These are phyloP conservation scores for Bactericera cockerelli DNA, from an alignment of 1,140 invertebrate genomes.

Conservation along the genomic window DNA sequence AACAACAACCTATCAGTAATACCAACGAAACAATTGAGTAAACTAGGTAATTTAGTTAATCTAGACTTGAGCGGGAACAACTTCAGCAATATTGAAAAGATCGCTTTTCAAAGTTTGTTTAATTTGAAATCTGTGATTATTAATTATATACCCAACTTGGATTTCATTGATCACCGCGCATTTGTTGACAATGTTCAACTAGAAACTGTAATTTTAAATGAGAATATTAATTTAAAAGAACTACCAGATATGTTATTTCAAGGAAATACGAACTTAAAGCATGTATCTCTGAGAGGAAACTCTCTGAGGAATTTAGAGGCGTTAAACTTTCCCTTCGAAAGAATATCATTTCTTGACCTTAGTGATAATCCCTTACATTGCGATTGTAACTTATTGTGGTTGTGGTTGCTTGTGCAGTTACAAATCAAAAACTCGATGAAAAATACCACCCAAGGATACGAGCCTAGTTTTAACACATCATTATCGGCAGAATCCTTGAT, in stretches of 20 bases:
- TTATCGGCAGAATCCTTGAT: background rate
- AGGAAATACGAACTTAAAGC: conserved; percentile 52
- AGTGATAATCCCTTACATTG: conserved; percentile 70
- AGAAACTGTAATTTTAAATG: conserved; percentile 56
- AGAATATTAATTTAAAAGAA: conserved; percentile 49
- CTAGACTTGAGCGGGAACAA: conserved; percentile 61
- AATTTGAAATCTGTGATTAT: conserved; percentile 55
- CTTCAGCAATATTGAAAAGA: conserved; percentile 44
- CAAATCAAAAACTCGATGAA: conserved; percentile 14
- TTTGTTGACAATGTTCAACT: conserved; percentile 72
- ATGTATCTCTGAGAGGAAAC: conserved; percentile 53
- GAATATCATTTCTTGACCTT: conserved; percentile 47
- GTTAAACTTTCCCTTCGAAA: conserved; percentile 61
- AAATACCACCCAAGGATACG: background rate
- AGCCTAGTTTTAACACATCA: background rate
- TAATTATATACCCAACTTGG: conserved; percentile 31
- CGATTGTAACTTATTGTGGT: conserved; percentile 73
- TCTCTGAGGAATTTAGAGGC: conserved; percentile 52
- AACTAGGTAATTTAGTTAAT: conserved; percentile 51
- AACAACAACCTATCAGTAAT: conserved; percentile 65
- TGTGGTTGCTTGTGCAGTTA: conserved; percentile 51
- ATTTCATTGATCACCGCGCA: conserved; percentile 34
- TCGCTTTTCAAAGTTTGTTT: conserved; percentile 64
- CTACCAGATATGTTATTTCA: conserved; percentile 56
- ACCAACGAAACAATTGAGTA: conserved; percentile 54